phyloP scores from a whole-genome alignment of 2,113 vertebrate genomes.

The Saguinus imperator region DNA sequence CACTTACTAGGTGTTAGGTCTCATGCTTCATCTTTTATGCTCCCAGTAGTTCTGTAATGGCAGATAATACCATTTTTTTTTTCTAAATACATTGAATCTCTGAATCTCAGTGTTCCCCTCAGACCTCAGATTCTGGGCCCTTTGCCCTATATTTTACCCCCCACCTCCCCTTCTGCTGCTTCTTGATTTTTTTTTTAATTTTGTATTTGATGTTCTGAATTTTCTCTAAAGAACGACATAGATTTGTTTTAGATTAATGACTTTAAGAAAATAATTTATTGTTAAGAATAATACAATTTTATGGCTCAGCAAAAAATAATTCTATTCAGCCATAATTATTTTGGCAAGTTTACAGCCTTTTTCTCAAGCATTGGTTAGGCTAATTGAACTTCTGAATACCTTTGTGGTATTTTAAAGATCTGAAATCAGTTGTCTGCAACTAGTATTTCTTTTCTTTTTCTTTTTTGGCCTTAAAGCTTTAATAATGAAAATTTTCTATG shows the following conservation, averaged over 20 bases:
- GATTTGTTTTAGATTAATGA: neutral
- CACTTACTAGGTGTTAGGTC: neutral
- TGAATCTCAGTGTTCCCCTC: neutral
- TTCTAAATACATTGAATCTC: neutral
- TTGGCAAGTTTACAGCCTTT: neutral
- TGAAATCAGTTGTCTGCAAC: neutral
- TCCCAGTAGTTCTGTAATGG: neutral
- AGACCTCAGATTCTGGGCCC: neutral
- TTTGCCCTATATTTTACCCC: neutral
- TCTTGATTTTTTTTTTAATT: neutral
- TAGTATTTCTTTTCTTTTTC: neutral
- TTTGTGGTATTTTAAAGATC: neutral
- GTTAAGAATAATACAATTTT: neutral
- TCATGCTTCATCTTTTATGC: neutral
- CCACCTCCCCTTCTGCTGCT: neutral
- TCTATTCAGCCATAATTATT: neutral
- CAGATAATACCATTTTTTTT: neutral
- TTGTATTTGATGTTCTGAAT: slow-evolving; percentile 23
- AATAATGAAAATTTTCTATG: slow-evolving; percentile 29
- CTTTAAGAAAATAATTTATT: neutral
- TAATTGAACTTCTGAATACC: neutral
- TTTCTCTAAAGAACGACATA: neutral
- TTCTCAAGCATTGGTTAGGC: neutral
- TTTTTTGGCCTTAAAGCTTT: neutral
- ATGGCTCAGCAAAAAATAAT: neutral